Percentiles rank a stretch among this genome's conserved stretches.
Conservation (phyloP, 2,888 invertebrate species). For the Kuschelorhynchus macadamiae region DNA sequence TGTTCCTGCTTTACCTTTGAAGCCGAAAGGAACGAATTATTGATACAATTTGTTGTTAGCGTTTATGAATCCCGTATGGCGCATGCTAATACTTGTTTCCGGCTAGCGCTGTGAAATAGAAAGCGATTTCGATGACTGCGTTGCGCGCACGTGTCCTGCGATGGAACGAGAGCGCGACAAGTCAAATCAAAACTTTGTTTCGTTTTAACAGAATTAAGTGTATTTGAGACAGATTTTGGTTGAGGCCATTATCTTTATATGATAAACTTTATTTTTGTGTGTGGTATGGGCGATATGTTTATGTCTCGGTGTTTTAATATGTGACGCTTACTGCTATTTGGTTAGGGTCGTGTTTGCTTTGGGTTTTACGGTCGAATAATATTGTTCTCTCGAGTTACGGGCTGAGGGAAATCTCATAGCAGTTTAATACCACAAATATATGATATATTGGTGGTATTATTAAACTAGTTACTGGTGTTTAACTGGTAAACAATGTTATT, state of each 20-base stretch:
- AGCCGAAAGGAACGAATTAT: slow-evolving; percentile 27
- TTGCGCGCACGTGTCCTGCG: slow-evolving; percentile 31
- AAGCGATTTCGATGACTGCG: slow-evolving; percentile 33
- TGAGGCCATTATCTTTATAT: slow-evolving; percentile 37
- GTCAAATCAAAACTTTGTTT: slow-evolving; percentile 38
- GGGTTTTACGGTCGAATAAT: no score
- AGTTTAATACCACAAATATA: no score
- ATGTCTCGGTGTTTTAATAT: slow-evolving; percentile 23
- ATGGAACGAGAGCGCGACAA: neutral
- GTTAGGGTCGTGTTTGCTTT: no score
- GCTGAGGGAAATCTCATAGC: no score
- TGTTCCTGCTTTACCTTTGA: slow-evolving; percentile 37
- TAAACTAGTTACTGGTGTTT: no score
- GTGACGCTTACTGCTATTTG: slow-evolving; percentile 15
- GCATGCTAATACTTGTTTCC: slow-evolving; percentile 28
- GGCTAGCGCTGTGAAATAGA: slow-evolving; percentile 32
- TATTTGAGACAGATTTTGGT: slow-evolving; percentile 44
- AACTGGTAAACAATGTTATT: no score
- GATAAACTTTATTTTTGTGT: slow-evolving; percentile 43
- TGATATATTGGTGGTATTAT: no score
- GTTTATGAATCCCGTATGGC: neutral
- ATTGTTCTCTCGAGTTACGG: no score
- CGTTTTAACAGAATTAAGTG: slow-evolving; percentile 38
- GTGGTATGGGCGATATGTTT: slow-evolving; percentile 22
- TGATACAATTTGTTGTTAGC: slow-evolving; percentile 8